Evolutionary conservation across 2,113 vertebrate species (phyloP).

Genomic region (Odocoileus virginianus): DNA sequence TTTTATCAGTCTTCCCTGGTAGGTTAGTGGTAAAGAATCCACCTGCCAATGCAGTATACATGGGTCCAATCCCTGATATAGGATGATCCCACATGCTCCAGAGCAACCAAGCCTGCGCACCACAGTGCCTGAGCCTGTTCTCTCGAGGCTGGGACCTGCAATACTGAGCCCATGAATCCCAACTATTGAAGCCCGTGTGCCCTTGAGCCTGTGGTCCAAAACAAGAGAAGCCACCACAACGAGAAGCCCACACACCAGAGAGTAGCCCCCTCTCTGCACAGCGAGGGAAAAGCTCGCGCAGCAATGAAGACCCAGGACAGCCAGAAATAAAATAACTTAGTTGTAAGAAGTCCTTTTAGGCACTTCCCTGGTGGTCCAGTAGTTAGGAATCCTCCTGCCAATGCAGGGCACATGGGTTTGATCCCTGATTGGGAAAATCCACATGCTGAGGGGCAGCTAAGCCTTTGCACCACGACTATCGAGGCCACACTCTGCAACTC

Average conservation of each 20-base stretch:
- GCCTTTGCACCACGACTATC: neutral
- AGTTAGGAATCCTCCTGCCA: neutral
- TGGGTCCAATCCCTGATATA: neutral
- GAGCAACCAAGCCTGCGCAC: neutral
- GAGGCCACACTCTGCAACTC: neutral
- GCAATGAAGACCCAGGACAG: neutral
- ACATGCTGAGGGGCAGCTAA: neutral
- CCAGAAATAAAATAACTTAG: neutral
- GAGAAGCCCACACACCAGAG: neutral
- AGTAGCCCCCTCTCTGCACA: neutral
- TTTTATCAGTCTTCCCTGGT: neutral
- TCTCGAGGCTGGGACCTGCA: neutral
- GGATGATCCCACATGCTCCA: neutral
- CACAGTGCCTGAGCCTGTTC: neutral
- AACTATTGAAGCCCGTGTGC: neutral
- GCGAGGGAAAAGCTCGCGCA: rapidly evolving
- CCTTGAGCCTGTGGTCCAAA: neutral
- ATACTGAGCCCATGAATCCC: neutral
- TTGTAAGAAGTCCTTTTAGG: neutral
- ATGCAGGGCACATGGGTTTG: neutral
- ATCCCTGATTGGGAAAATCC: neutral
- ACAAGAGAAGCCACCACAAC: neutral
- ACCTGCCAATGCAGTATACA: neutral
- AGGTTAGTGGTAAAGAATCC: neutral
- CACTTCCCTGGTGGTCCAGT: neutral